phyloP scores from a whole-genome alignment of 1,140 invertebrate species.

The Pollicipes pollicipes region DNA sequence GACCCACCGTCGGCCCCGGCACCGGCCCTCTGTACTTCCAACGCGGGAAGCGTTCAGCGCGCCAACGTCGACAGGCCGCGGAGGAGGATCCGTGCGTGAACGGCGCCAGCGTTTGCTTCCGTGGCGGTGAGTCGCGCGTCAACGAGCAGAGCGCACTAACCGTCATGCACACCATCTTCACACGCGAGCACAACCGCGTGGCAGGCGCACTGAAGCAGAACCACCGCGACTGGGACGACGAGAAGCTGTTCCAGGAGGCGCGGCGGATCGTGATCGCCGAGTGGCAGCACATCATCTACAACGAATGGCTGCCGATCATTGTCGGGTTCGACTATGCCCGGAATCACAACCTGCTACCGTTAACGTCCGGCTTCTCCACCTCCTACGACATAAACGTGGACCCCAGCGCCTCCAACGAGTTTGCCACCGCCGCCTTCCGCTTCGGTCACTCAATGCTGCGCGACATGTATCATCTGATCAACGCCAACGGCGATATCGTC shows the following conservation, averaged over 20 bases:
- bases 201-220: slow-evolving; percentile 46
- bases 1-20: background rate
- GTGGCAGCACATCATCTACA: slow-evolving; percentile 31
- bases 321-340: slow-evolving; percentile 66
- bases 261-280: slow-evolving; percentile 23
- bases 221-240: slow-evolving; percentile 72
- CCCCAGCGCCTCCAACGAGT: slow-evolving; percentile 17
- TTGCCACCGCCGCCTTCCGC: slow-evolving; percentile 22
- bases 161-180: slow-evolving; percentile 59
- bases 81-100: background rate
- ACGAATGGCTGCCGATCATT: slow-evolving; percentile 31
- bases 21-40: too few relatives aligned
- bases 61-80: background rate
- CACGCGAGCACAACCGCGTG: slow-evolving; percentile 79
- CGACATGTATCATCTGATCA: slow-evolving; percentile 2
- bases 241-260: slow-evolving; percentile 36
- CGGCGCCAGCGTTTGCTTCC: background rate
- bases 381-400: slow-evolving; percentile 21
- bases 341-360: slow-evolving; percentile 52
- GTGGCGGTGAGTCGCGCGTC: slow-evolving; percentile 51
- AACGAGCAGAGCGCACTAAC: slow-evolving; percentile 65
- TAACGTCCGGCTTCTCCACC: slow-evolving; percentile 30
- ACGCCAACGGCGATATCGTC: background rate
- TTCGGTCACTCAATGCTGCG: slow-evolving; percentile 26
- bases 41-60: background rate